Evolutionary conservation across 2,113 vertebrate genomes (phyloP).

Genomic region (Cheilinus undulatus): DNA sequence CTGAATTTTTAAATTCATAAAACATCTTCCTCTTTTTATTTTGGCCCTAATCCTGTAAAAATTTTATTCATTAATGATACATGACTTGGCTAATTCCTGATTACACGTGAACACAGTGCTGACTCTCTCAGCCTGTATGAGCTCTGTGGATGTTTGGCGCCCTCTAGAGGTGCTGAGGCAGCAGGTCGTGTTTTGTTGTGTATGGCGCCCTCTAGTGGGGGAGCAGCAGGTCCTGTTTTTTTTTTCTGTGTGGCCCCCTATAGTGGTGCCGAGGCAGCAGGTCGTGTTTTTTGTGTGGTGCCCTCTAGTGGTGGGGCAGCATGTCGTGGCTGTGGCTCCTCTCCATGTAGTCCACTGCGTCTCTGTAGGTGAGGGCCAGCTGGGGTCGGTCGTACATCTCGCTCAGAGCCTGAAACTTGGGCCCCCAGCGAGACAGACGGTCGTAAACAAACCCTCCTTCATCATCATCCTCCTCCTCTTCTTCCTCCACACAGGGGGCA

Average conservation of each 20-base stretch:
- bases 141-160: not conserved
- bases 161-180: constrained; percentile 67
- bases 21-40: too few relatives aligned
- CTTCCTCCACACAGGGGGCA: not conserved
- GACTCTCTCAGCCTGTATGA: not conserved
- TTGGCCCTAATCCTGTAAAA: too few relatives aligned
- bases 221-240: constrained; percentile 66
- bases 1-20: too few relatives aligned
- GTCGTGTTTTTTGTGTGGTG: constrained; percentile 50
- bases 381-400: constrained; percentile 82
- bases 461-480: constrained; percentile 63
- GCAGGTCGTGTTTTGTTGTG: constrained; percentile 61
- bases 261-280: constrained; percentile 68
- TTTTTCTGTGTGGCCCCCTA: constrained; percentile 48
- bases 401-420: constrained; percentile 86
- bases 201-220: constrained; percentile 52
- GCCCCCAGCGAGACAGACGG: constrained; percentile 82
- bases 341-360: constrained; percentile 61
- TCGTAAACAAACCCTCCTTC: constrained; percentile 75
- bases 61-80: too few relatives aligned
- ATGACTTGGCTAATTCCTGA: not conserved
- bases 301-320: constrained; percentile 65
- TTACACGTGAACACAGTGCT: constrained; percentile 32
- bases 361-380: constrained; percentile 62
- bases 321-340: constrained; percentile 67